Conservation (phyloP, 2,888 invertebrate species). For the Papilio gigon region DNA sequence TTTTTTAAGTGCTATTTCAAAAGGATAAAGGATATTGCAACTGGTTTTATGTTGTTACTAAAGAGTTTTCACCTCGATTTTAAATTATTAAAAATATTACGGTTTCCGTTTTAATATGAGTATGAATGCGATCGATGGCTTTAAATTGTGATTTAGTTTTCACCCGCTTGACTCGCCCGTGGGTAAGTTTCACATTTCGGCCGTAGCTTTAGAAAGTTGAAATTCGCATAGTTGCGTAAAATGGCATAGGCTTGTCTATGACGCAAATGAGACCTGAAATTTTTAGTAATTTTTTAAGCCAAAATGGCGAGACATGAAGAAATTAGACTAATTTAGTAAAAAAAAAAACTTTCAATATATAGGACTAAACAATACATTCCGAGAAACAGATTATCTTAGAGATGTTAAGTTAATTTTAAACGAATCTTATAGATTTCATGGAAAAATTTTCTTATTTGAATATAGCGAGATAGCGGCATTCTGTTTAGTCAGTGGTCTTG, state of each 20-base stretch:
- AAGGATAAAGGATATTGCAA: slow-evolving; percentile 30
- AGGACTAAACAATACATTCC: too few species aligned
- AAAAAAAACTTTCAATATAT: too few species aligned
- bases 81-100: background rate
- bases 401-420: background rate
- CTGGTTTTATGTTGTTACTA: slow-evolving; percentile 21
- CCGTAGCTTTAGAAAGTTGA: background rate
- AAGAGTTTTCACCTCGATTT: background rate
- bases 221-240: background rate
- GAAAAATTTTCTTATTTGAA: slow-evolving; percentile 24
- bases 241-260: too few species aligned
- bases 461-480: slow-evolving; percentile 8
- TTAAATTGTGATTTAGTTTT: background rate
- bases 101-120: background rate
- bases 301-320: background rate
- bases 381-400: background rate
- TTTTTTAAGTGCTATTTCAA: slow-evolving; percentile 13
- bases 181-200: background rate
- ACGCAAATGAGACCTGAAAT: background rate
- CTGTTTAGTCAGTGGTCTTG: slow-evolving; percentile 28
- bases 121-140: background rate
- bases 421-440: background rate
- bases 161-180: background rate
- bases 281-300: background rate
- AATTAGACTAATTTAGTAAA: too few species aligned